Percentiles rank a stretch among this genome's conserved stretches.
Conservation (phyloP, 2,888 invertebrate species). For the Yponomeuta cagnagella region DNA sequence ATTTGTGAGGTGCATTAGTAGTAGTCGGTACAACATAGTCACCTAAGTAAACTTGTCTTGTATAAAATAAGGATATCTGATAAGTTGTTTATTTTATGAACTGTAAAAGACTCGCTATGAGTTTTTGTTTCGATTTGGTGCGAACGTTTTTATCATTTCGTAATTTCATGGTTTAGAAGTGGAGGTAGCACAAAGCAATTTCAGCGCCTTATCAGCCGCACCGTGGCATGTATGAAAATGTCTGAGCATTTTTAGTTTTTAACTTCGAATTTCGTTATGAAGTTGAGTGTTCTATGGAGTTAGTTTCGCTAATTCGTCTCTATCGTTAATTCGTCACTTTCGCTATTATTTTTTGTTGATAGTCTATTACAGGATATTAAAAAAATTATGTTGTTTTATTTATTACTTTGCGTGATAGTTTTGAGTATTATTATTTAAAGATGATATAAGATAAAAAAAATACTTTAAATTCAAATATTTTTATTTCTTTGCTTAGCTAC, state of each 20-base stretch:
- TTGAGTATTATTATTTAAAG: too few species aligned
- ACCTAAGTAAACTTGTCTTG: constrained; percentile 12
- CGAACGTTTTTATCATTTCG: background rate
- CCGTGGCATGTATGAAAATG: background rate
- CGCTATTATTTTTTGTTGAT: constrained; percentile 11
- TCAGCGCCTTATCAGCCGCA: constrained; percentile 7
- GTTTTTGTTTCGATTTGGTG: background rate
- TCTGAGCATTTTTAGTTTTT: background rate
- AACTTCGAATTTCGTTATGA: constrained; percentile 1
- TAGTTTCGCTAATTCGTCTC: too few species aligned
- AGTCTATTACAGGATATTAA: background rate
- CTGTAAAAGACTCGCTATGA: background rate
- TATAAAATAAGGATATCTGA: constrained; percentile 10
- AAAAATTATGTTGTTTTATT: constrained; percentile 8
- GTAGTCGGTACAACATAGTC: constrained; percentile 12
- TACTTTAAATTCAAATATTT: too few species aligned
- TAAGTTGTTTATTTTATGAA: background rate
- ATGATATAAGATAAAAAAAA: too few species aligned
- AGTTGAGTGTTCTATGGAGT: background rate
- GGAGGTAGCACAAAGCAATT: constrained; percentile 6
- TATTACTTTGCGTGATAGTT: background rate
- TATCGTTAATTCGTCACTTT: too few species aligned
- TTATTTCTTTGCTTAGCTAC: too few species aligned
- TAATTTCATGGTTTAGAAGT: background rate
- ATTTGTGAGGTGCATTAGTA: background rate